Evolutionary conservation across 2,888 invertebrate genomes (phyloP), one percentile per base, ranked within the genome.

Genomic region (Cetonia aurata): DNA sequence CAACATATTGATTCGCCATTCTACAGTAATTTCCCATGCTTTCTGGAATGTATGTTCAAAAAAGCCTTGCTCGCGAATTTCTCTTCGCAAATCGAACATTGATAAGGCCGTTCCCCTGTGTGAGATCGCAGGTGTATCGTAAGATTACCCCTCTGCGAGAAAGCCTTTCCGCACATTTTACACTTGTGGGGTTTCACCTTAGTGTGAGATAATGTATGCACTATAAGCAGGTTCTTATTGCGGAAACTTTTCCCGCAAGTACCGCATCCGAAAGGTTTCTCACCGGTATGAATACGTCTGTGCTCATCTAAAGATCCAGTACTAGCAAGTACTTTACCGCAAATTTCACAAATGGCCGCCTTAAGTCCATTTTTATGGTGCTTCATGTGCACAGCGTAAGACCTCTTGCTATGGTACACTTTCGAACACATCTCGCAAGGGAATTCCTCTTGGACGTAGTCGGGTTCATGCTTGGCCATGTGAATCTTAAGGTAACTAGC

Each of bases 141-240:
- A 8, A 88, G 79, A 0, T 86, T 86, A 3, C 87, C 85, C 19
- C 86, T 85, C 52, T 88, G 88, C 0, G 88, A 85, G 76, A 89
- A 87, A 37, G 86, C 86, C 73, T 87, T 88, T 0, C 87, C 87
- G 73, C 90, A 89, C 0, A 85, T 79, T 0, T 85, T 79, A 73
- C 88, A 88, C 0, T 86, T 79, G 50, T 86, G 86, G 19, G 85
- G 86, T 73, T 86, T 87, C 31, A 87, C 86, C 0, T 86, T 87
- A 12, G 86, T 87, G 71, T 88, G 88, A 60, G 86, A 86, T 0
- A 85, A 78, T 85, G 86, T 85, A 73, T 88, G 88, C 13, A 71
- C 73, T 46, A 71, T 71, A 62, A 80, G 72, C 59, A 76, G 69
- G 42, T 70, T 73, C 68, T 74, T 78, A 19, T 74, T 79, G 10